phyloP scores from a whole-genome alignment of 2,113 vertebrate species.

The Alligator sinensis region DNA sequence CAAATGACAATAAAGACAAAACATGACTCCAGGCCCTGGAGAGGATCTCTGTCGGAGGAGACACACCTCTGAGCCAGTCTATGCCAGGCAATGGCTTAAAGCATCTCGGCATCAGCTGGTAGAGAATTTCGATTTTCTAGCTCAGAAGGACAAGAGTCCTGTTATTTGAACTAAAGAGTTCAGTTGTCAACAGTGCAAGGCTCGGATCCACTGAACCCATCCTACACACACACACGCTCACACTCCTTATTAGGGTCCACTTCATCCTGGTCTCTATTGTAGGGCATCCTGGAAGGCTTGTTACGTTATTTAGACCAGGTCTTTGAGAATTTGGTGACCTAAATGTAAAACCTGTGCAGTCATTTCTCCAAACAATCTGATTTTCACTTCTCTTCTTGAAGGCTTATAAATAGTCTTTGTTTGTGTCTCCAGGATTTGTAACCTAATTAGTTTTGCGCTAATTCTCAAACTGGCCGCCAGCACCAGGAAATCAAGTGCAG shows the following conservation, averaged over 20 bases:
- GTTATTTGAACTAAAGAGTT: too few species aligned
- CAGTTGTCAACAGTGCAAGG: neutral
- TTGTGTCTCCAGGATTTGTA: conserved; percentile 43
- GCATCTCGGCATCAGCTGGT: neutral
- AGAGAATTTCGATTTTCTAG: neutral
- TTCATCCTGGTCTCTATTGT: neutral
- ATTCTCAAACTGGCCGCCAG: neutral
- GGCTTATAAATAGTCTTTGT: conserved; percentile 28
- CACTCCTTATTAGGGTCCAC: neutral
- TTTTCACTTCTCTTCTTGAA: neutral
- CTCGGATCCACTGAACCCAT: too few species aligned
- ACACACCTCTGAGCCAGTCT: neutral
- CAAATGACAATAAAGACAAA: neutral
- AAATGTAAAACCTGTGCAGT: neutral
- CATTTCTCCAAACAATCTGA: neutral
- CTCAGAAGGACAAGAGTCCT: neutral
- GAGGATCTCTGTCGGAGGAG: neutral
- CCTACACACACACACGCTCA: neutral
- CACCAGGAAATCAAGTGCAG: conserved; percentile 21
- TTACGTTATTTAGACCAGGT: neutral
- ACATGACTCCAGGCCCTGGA: neutral
- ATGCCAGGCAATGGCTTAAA: neutral
- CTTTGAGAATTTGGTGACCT: neutral
- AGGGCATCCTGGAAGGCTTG: neutral
- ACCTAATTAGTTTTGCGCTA: conserved; percentile 55